A percentile compares a stretch with the other conserved stretches of the same genome.
Evolutionary conservation across 2,797 vertebrate species (phyloP).

Genomic region (Aeoliscus strigatus): DNA sequence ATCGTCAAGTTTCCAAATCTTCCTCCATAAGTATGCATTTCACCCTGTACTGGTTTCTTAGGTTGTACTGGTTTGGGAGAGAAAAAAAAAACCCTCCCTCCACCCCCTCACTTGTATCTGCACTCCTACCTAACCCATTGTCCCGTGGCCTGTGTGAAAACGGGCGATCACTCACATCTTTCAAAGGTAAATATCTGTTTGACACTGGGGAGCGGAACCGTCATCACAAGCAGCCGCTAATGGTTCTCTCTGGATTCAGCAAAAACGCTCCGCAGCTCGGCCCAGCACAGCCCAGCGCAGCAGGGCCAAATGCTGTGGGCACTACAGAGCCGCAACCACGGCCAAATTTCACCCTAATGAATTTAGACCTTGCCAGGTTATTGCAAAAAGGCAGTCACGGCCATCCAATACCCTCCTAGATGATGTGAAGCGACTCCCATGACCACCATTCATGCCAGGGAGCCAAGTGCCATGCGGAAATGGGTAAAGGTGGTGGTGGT

Average conservation of each 20-base stretch:
- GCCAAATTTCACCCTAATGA: slow-evolving; percentile 79
- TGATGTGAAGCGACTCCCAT: slow-evolving; percentile 74
- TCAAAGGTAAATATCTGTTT: slow-evolving; percentile 74
- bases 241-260: slow-evolving; percentile 73
- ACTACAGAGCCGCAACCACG: slow-evolving; percentile 58
- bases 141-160: slow-evolving; percentile 63
- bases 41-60: too few species aligned
- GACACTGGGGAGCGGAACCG: slow-evolving; percentile 69
- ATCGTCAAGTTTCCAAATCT: too few species aligned
- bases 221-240: slow-evolving; percentile 76
- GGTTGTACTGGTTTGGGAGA: too few species aligned
- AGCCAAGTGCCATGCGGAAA: slow-evolving; percentile 69
- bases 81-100: slow-evolving; percentile 9
- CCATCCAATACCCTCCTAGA: slow-evolving; percentile 74
- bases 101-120: slow-evolving; percentile 11
- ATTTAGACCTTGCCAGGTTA: slow-evolving; percentile 75
- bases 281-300: slow-evolving; percentile 49
- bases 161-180: slow-evolving; percentile 70
- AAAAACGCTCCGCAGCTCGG: slow-evolving; percentile 57
- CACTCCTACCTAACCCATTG: slow-evolving; percentile 59
- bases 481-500: slow-evolving; percentile 4
- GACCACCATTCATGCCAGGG: slow-evolving; percentile 65
- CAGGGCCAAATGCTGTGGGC: slow-evolving; percentile 75
- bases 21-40: too few species aligned
- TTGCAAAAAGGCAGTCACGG: slow-evolving; percentile 67